A percentile compares a stretch with the other conserved stretches of the same genome.
These are phyloP conservation scores for Trachythela sp. DNA, from an alignment of 64 coral and sea anemone genomes.

Conservation along the genomic window DNA sequence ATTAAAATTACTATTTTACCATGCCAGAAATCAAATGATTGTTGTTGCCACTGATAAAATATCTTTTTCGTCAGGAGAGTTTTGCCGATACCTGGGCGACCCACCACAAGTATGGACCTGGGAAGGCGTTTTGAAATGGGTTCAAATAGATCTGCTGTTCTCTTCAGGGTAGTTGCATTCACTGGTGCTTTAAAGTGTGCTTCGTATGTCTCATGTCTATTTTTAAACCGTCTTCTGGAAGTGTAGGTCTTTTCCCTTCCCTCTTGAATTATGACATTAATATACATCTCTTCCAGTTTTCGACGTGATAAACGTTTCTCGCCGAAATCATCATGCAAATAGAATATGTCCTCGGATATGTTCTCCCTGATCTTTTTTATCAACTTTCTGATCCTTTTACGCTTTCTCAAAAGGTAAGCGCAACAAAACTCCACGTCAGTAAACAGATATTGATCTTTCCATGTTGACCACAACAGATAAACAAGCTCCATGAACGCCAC, in stretches of 20 bases:
- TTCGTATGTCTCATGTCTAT: not conserved
- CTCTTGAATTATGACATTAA: conserved; percentile 10
- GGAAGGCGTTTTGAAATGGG: not conserved
- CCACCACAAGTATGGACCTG: not conserved
- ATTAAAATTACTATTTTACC: not conserved
- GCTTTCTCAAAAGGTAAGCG: not conserved
- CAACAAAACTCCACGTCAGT: not conserved
- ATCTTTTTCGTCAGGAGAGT: not conserved
- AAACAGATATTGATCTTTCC: not conserved
- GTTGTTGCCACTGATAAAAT: not conserved
- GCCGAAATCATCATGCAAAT: not conserved
- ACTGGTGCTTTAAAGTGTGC: not conserved
- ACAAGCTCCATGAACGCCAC: not conserved
- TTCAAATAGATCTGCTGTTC: not conserved
- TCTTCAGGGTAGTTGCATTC: not conserved
- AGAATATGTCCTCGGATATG: not conserved
- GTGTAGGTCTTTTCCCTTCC: not conserved
- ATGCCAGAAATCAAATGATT: not conserved
- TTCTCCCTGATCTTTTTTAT: not conserved
- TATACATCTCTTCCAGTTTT: conserved; percentile 13
- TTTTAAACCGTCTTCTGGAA: not conserved
- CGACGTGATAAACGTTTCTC: not conserved
- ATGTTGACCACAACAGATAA: not conserved
- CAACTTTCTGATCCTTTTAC: not conserved
- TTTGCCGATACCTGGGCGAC: not conserved